A percentile compares a stretch with the other conserved stretches of the same genome.
Conservation (phyloP, 1,140 invertebrate species). For the Ephestia elutella region DNA sequence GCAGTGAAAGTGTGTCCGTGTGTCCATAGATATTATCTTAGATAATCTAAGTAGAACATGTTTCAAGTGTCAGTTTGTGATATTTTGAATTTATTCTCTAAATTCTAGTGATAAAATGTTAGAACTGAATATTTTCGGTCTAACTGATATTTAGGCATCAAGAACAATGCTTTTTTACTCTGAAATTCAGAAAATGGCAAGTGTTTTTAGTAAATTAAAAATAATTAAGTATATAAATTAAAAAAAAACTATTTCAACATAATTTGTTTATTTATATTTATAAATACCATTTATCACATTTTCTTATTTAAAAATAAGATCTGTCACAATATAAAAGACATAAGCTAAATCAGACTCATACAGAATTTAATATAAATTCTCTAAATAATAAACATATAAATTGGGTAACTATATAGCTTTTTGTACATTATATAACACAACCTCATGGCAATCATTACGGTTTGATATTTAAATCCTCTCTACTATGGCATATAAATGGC, state of each 20-base stretch:
- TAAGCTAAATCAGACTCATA: constrained; percentile 67
- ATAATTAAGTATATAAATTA: background rate
- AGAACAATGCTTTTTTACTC: too few relatives aligned
- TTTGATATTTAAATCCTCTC: constrained; percentile 24
- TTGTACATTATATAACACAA: constrained; percentile 66
- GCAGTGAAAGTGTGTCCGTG: too few relatives aligned
- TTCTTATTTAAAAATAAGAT: constrained; percentile 40
- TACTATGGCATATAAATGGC: constrained; percentile 56
- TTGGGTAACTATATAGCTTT: constrained; percentile 65
- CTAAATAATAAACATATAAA: constrained; percentile 51
- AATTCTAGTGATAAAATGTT: too few relatives aligned
- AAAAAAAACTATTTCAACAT: constrained; percentile 22
- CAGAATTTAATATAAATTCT: constrained; percentile 68
- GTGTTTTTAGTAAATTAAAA: background rate
- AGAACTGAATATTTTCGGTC: too few relatives aligned
- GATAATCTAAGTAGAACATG: too few relatives aligned
- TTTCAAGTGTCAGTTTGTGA: too few relatives aligned
- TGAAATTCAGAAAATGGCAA: too few relatives aligned
- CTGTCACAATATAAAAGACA: constrained; percentile 51
- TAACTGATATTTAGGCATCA: too few relatives aligned
- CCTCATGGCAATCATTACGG: constrained; percentile 54
- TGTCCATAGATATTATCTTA: too few relatives aligned
- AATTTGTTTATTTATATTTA: constrained; percentile 46
- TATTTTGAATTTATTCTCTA: too few relatives aligned
- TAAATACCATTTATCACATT: constrained; percentile 68